Conservation (phyloP, 2,888 invertebrate genomes). For the Pharmacophagus antenor region DNA sequence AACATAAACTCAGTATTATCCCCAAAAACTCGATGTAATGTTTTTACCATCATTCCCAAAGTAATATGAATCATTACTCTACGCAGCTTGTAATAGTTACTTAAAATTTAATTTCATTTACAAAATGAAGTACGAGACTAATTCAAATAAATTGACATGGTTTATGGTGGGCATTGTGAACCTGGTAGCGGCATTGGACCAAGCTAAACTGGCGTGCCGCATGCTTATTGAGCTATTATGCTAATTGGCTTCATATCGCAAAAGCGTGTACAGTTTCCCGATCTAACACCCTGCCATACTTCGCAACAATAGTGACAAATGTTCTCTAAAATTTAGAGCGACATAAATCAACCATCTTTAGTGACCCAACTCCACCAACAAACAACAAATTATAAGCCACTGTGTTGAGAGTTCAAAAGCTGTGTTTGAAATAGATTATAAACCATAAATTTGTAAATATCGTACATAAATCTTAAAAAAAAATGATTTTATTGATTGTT, state of each 20-base stretch:
- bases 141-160: conserved; percentile 21
- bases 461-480: too few relatives aligned
- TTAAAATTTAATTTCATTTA: conserved; percentile 13
- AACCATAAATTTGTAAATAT: too few relatives aligned
- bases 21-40: not conserved
- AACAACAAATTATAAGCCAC: not conserved
- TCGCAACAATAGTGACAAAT: conserved; percentile 34
- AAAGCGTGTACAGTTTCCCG: conserved; percentile 34
- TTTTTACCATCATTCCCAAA: not conserved
- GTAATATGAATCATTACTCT: not conserved
- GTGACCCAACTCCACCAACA: not conserved
- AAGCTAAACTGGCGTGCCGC: conserved; percentile 39
- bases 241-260: conserved; percentile 43
- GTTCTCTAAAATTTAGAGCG: conserved; percentile 15
- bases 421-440: not conserved
- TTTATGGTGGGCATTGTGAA: conserved; percentile 32
- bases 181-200: conserved; percentile 41
- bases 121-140: conserved; percentile 18
- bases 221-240: conserved; percentile 43
- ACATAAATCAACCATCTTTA: conserved; percentile 4
- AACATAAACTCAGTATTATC: too few relatives aligned
- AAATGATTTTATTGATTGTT: too few relatives aligned
- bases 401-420: not conserved
- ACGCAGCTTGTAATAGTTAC: not conserved
- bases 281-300: conserved; percentile 39